Evolutionary conservation across 2,113 vertebrate species (phyloP), one percentile per base, ranked within the genome.

Genomic region (Daboia siamensis): DNA sequence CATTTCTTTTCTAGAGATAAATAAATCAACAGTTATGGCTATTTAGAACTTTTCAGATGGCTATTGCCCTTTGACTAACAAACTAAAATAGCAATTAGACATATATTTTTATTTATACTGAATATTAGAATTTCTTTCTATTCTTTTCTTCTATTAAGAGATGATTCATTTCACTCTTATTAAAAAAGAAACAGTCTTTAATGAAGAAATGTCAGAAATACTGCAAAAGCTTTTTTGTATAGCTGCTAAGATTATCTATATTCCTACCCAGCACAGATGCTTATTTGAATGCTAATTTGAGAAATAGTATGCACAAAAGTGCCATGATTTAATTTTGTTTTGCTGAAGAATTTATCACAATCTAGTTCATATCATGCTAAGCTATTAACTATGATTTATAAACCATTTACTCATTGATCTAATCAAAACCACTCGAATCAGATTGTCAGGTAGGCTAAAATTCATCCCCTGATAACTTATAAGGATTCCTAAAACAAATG

Each of bases 41-140:
- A 46, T 95, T 91, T 56, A 85, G 91, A 51, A 91, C 87, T 93
- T 95, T 96, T 96, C 93, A 74, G 95, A 95, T 54, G 95, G 93
- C 94, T 94, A 95, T 86, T 94, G 69, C 44, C 44, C 88, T 57
- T 94, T 94, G 90, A 15, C 23, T 92, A 88, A 6, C 51, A 90
- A 96, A 94, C 93, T 95, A 96, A 90, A 64, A 44, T 87, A 80
- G 0, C 10, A 54, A 61, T 93, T 92, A 91, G 51, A n/a, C 91
- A 89, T 20, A 69, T 90, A 57, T 93, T 57, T 80, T 92, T 91
- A 92, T 89, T 91, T 0, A 0, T 51, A 86, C 10, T 33, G 13
- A 59, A 59, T 55, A 91, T 59, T 20, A 12, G 26, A 26, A 57
- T 59, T 59, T 33, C 29, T 26, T 86, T 29, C 33, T 10, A 46